A percentile compares a stretch with the other conserved stretches of the same genome.
Evolutionary conservation across 2,888 invertebrate genomes (phyloP).

Genomic region (Synergus gifuensis): DNA sequence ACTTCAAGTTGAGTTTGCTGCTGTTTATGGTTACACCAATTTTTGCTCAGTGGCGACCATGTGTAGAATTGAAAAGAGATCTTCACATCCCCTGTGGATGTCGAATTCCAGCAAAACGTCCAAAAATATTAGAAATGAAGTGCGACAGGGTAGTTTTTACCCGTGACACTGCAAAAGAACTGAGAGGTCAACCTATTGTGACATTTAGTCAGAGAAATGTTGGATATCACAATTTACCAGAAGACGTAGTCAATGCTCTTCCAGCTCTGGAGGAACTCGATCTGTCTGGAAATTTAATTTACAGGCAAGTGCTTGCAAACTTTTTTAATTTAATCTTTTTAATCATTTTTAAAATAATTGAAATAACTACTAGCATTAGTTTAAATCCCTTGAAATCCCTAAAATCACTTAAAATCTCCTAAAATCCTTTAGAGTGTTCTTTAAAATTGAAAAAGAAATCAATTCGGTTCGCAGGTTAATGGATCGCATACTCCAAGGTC

Average conservation of each 20-base stretch:
- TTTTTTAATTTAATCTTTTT: too few relatives aligned
- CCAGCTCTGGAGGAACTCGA: constrained; percentile 88
- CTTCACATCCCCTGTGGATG: constrained; percentile 87
- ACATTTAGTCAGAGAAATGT: constrained; percentile 89
- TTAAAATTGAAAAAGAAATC: not conserved
- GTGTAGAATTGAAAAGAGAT: constrained; percentile 87
- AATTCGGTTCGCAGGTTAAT: constrained; percentile 80
- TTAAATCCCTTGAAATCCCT: too few relatives aligned
- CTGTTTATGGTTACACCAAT: constrained; percentile 54
- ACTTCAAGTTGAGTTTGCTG: constrained; percentile 46
- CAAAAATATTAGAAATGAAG: constrained; percentile 84
- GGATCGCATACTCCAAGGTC: constrained; percentile 85
- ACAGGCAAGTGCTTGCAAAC: constrained; percentile 66
- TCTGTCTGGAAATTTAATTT: constrained; percentile 89
- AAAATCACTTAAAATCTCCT: too few relatives aligned
- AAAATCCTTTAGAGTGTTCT: not conserved
- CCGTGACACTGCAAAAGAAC: constrained; percentile 87
- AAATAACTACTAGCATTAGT: too few relatives aligned
- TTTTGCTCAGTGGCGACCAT: constrained; percentile 82
- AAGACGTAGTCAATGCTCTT: constrained; percentile 64
- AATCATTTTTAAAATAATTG: too few relatives aligned
- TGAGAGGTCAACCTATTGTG: constrained; percentile 89
- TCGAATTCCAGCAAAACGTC: constrained; percentile 68
- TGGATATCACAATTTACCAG: constrained; percentile 89
- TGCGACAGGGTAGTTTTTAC: constrained; percentile 91